Evolutionary conservation across 1,140 invertebrate genomes (phyloP).

Genomic region (Ceratitis capitata): DNA sequence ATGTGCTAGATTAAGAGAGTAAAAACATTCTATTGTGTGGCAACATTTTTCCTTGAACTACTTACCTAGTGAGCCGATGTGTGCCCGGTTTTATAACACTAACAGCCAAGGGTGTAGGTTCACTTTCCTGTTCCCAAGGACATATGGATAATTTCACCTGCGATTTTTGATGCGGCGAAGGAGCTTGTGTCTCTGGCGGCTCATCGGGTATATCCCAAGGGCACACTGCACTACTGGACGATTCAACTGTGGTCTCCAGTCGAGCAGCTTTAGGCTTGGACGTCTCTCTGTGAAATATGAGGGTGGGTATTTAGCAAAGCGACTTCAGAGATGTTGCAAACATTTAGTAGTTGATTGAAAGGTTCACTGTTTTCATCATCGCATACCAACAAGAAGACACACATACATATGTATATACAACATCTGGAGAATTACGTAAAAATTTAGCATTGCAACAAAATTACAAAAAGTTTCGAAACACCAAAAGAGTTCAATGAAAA

Average conservation of each 20-base stretch:
- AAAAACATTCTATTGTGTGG: not conserved
- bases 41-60: not conserved
- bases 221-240: conserved; percentile 73
- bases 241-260: conserved; percentile 62
- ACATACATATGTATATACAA: conserved; percentile 23
- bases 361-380: not conserved
- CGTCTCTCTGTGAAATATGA: conserved; percentile 48
- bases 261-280: conserved; percentile 53
- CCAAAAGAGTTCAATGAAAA: not conserved
- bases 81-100: conserved; percentile 40
- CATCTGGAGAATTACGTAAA: not conserved
- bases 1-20: conserved; percentile 67
- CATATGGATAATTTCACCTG: conserved; percentile 54
- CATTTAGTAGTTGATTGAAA: not conserved
- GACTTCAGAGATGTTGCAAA: not conserved
- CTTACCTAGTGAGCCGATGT: conserved; percentile 52
- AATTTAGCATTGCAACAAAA: conserved; percentile 13
- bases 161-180: conserved; percentile 42
- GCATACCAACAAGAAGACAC: not conserved
- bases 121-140: conserved; percentile 54
- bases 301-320: not conserved
- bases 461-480: conserved; percentile 19
- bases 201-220: conserved; percentile 71
- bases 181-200: conserved; percentile 44
- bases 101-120: not conserved